Evolutionary conservation across 1,140 invertebrate genomes (phyloP).

Genomic region (Vollenhovia emeryi): DNA sequence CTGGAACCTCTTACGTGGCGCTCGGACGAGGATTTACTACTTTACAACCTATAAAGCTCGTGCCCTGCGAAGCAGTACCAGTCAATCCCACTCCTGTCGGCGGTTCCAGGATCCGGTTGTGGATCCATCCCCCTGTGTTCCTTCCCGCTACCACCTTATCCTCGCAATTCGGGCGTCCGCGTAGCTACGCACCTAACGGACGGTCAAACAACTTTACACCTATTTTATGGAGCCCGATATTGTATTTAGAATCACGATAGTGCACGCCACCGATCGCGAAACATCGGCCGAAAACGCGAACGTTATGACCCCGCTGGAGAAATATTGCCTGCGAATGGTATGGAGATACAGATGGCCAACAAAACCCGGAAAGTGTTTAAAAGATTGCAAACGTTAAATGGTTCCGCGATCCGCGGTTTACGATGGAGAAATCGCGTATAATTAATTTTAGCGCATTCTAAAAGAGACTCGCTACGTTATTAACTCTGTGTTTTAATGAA

Average conservation of each 20-base stretch:
- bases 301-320: slow-evolving; percentile 50
- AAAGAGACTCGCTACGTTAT: background rate
- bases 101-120: slow-evolving; percentile 54
- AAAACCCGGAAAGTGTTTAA: slow-evolving; percentile 61
- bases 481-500: background rate
- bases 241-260: slow-evolving; percentile 78
- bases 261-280: slow-evolving; percentile 60
- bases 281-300: slow-evolving; percentile 56
- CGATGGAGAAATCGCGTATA: slow-evolving; percentile 29
- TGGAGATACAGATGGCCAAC: slow-evolving; percentile 25
- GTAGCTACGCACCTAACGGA: slow-evolving; percentile 63
- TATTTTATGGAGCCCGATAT: slow-evolving; percentile 79
- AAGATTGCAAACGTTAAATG: slow-evolving; percentile 53
- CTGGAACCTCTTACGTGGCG: slow-evolving; percentile 55
- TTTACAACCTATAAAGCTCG: slow-evolving; percentile 77
- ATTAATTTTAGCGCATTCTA: slow-evolving; percentile 2
- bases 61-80: slow-evolving; percentile 62
- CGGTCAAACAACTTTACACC: slow-evolving; percentile 78
- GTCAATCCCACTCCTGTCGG: slow-evolving; percentile 68
- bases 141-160: slow-evolving; percentile 44
- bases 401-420: slow-evolving; percentile 58
- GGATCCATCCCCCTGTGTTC: slow-evolving; percentile 45
- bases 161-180: slow-evolving; percentile 30
- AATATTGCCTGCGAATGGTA: slow-evolving; percentile 52
- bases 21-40: slow-evolving; percentile 69